These are phyloP conservation scores for Sminthurinus signatus DNA, from an alignment of 1,140 invertebrate genomes.

Conservation along the genomic window DNA sequence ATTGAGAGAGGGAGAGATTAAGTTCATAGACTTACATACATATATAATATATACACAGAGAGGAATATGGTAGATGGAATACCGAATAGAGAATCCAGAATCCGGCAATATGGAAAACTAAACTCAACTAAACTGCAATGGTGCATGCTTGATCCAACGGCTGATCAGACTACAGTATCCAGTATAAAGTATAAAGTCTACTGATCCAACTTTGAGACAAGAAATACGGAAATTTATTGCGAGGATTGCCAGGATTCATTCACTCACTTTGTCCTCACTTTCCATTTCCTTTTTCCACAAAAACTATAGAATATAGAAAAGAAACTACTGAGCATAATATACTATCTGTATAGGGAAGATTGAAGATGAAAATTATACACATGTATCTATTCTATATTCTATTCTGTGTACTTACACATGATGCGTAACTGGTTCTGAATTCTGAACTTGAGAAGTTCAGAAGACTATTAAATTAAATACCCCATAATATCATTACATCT, in stretches of 20 bases:
- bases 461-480: too few species aligned
- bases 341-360: not conserved
- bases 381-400: not conserved
- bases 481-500: too few species aligned
- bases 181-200: too few species aligned
- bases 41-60: not conserved
- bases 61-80: not conserved
- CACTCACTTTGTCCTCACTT: constrained; percentile 4
- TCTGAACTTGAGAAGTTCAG: too few species aligned
- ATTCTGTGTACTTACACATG: not conserved
- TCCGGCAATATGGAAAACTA: not conserved
- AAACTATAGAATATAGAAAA: not conserved
- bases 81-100: not conserved
- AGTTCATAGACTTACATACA: too few species aligned
- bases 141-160: not conserved
- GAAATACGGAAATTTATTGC: constrained; percentile 13
- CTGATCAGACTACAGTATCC: too few species aligned
- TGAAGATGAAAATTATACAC: not conserved
- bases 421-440: too few species aligned
- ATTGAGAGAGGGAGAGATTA: too few species aligned
- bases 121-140: not conserved
- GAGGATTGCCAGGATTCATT: constrained; percentile 8
- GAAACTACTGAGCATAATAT: too few species aligned
- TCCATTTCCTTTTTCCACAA: not conserved
- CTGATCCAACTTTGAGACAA: constrained; percentile 1